Evolutionary conservation across 2,888 invertebrate species (phyloP).

Genomic region (Drosophila gaucha): DNA sequence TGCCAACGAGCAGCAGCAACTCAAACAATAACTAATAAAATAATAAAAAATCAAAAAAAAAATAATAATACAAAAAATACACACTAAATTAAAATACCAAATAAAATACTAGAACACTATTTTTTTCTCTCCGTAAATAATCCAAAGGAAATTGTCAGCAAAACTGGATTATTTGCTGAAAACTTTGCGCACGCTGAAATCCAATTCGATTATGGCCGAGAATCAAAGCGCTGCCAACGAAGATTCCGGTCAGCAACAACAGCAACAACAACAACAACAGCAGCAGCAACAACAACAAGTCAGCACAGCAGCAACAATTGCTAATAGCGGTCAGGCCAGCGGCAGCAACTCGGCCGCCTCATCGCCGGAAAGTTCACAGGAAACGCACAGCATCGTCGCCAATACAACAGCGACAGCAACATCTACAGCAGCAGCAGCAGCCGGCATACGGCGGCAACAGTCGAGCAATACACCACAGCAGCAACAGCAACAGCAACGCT

Average conservation of each 20-base stretch:
- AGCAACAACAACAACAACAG: slow-evolving; percentile 76
- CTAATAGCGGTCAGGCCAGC: slow-evolving; percentile 57
- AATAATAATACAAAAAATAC: slow-evolving; percentile 15
- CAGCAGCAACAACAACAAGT: slow-evolving; percentile 51
- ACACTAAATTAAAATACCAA: slow-evolving; percentile 9
- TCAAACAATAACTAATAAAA: slow-evolving; percentile 8
- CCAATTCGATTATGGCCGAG: slow-evolving; percentile 84
- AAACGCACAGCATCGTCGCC: slow-evolving; percentile 59
- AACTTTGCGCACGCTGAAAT: slow-evolving; percentile 83
- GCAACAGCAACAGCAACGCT: slow-evolving; percentile 37
- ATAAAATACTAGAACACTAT: background rate
- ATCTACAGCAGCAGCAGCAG: slow-evolving; percentile 28
- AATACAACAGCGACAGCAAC: slow-evolving; percentile 32
- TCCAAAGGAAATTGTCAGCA: slow-evolving; percentile 68
- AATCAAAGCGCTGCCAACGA: slow-evolving; percentile 84
- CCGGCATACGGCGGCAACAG: slow-evolving; percentile 42
- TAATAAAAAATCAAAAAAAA: background rate
- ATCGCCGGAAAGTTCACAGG: slow-evolving; percentile 80
- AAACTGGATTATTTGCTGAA: slow-evolving; percentile 84
- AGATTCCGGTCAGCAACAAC: slow-evolving; percentile 83
- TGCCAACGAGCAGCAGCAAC: slow-evolving; percentile 28
- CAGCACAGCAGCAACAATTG: slow-evolving; percentile 59
- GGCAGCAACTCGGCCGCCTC: slow-evolving; percentile 76
- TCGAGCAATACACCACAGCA: slow-evolving; percentile 27
- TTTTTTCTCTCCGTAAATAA: slow-evolving; percentile 51